Conservation (phyloP, 2,797 vertebrate genomes). For the Ctenopoma multispine region DNA sequence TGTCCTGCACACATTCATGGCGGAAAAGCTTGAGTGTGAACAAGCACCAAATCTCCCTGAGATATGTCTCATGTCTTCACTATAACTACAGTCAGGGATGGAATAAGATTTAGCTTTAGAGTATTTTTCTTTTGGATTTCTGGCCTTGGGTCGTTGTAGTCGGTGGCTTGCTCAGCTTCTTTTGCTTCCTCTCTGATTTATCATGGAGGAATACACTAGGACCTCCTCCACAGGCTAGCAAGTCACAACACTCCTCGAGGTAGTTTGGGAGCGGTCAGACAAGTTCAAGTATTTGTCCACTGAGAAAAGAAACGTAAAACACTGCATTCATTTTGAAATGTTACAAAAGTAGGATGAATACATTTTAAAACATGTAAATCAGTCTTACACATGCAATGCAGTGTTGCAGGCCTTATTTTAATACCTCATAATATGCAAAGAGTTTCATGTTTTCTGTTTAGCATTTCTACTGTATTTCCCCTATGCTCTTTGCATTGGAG, state of each 20-base stretch:
- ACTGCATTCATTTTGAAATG: conserved; percentile 3
- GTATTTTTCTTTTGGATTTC: conserved; percentile 23
- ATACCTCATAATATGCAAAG: not conserved
- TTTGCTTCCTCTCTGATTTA: conserved; percentile 52
- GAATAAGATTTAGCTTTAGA: conserved; percentile 27
- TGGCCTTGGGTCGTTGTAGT: conserved; percentile 52
- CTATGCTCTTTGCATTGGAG: not conserved
- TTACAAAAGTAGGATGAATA: not conserved
- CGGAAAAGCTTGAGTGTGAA: conserved; percentile 29
- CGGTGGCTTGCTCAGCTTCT: conserved; percentile 43
- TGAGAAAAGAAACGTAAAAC: conserved; percentile 16
- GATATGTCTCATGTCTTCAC: conserved; percentile 22
- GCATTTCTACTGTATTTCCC: not conserved
- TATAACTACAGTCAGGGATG: conserved; percentile 3
- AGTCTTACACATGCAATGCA: not conserved
- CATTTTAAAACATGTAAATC: not conserved
- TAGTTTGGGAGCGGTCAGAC: conserved; percentile 27
- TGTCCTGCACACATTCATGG: conserved; percentile 25
- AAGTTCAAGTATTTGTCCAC: conserved; percentile 37
- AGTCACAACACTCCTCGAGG: conserved; percentile 25
- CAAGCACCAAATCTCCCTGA: conserved; percentile 12
- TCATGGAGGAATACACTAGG: conserved; percentile 46
- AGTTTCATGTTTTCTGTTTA: not conserved
- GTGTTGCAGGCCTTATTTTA: not conserved
- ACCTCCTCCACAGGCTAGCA: conserved; percentile 21